A percentile compares a stretch with the other conserved stretches of the same genome.
phyloP scores from a whole-genome alignment of 2,888 invertebrate species.

The Diplazon laetatorius region DNA sequence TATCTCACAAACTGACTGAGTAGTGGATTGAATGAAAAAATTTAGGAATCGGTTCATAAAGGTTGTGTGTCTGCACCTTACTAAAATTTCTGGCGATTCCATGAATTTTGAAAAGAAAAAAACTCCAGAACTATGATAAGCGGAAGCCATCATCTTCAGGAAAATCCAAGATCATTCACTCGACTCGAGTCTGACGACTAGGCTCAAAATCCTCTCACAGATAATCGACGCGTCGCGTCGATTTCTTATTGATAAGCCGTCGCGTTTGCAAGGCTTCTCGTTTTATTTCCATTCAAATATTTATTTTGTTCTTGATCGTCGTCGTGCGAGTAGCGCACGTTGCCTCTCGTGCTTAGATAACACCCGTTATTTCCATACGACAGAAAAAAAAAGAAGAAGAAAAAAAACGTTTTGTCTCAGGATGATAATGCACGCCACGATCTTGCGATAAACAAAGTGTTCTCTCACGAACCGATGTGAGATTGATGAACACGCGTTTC shows the following conservation, averaged over 20 bases:
- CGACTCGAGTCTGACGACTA: too few species aligned
- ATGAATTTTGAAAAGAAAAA: too few species aligned
- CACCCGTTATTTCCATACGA: conserved; percentile 14
- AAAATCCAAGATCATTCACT: conserved; percentile 35
- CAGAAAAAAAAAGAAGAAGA: too few species aligned
- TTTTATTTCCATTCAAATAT: not conserved
- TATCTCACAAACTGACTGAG: too few species aligned
- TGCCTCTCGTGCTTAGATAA: conserved; percentile 3
- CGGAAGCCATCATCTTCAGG: not conserved
- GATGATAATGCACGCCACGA: conserved; percentile 26
- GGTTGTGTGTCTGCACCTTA: too few species aligned
- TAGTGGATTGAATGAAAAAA: too few species aligned
- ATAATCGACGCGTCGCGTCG: not conserved
- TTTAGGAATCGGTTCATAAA: too few species aligned
- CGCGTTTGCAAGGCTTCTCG: conserved; percentile 6
- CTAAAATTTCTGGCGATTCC: too few species aligned
- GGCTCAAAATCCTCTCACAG: too few species aligned
- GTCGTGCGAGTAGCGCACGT: not conserved
- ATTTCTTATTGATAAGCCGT: not conserved
- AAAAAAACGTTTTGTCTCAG: conserved; percentile 46
- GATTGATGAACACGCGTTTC: conserved; percentile 14
- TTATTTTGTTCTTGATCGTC: not conserved
- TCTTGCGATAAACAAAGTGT: conserved; percentile 31
- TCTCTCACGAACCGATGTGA: conserved; percentile 29
- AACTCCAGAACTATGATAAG: too few species aligned